Conservation (phyloP, 2,888 invertebrate species). For the Drosophila mimica region DNA sequence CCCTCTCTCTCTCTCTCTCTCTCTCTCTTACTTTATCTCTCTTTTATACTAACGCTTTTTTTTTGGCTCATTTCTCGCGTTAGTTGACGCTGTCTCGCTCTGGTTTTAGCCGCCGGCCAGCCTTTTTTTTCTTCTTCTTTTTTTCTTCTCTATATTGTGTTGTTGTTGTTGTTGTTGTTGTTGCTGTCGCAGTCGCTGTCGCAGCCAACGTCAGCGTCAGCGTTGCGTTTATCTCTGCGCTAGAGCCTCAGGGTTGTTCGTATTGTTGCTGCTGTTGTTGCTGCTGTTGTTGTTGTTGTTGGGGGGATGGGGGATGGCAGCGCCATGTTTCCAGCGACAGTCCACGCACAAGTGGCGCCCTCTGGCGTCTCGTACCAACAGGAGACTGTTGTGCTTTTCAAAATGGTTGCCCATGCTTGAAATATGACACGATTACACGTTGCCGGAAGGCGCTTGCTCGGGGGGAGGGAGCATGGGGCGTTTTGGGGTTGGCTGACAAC, state of each 20-base stretch:
- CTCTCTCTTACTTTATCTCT: conserved; percentile 1
- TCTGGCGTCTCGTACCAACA: conserved; percentile 48
- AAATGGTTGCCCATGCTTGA: conserved; percentile 79
- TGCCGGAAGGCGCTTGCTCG: conserved; percentile 12
- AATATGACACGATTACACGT: conserved; percentile 82
- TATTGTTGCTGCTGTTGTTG: conserved; percentile 22
- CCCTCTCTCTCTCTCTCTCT: background rate
- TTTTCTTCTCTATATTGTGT: conserved; percentile 17
- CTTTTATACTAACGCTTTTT: conserved; percentile 9
- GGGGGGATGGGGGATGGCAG: conserved; percentile 17
- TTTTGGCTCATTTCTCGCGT: conserved; percentile 39
- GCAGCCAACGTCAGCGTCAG: conserved; percentile 33
- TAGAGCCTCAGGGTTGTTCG: conserved; percentile 62
- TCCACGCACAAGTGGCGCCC: conserved; percentile 66
- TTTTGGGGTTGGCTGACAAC: conserved; percentile 22
- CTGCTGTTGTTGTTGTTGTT: background rate
- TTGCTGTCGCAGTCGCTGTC: conserved; percentile 42
- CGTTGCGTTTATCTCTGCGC: conserved; percentile 71
- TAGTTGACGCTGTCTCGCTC: conserved; percentile 64
- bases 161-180: conserved; percentile 29
- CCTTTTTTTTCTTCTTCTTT: conserved; percentile 32
- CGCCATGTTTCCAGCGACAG: conserved; percentile 66
- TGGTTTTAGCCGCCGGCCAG: conserved; percentile 51
- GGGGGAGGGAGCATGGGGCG: background rate
- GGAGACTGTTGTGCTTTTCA: conserved; percentile 43